Evolutionary conservation across 2,888 invertebrate genomes (phyloP), one percentile per base, ranked within the genome.

Genomic region (Cephus runcator): DNA sequence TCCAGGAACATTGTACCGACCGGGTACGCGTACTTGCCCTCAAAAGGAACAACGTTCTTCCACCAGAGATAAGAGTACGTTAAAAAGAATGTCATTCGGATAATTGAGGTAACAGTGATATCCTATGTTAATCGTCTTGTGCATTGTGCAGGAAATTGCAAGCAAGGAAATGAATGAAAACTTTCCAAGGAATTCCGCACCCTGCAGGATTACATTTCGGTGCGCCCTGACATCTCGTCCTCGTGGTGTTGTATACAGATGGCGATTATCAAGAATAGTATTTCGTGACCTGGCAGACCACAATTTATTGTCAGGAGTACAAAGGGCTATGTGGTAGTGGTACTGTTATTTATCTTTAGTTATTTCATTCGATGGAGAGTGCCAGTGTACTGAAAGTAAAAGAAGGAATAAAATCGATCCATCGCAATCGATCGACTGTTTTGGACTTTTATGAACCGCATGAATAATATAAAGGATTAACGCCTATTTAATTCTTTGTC

Each of bases 261-360:
- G 97, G 95, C 94, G 98, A 76, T 90, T 99, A 79, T 98, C 98
- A 87, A 94, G 99, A 88, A 97, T 98, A 82, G 94, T 97, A 9
- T 99, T 97, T 94, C 94, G 99, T 81, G 94, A 97, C 88, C 93
- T 98, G 81, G 98, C 97, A 0, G 99, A 99, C 93, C 96, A 98
- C 91, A 99, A 98, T 92, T 96, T 97, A 91, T 91, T 99, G 69
- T 94, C 97, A 31, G 99, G 99, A 69, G 95, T 98, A 0, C 98
- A 98, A 90, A 93, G 98, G 90, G 98, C 98, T n/a, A 96, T 96
- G 93, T 99, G 99, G 98, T 96, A 94, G 85, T 9, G 23, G 9
- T 56, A 23, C 56, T 23, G 23, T 56, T 56, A 56, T 23, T 23
- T 40, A 23, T 56, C 56, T 2, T 15, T 56, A 56, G 23, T 56